phyloP scores from a whole-genome alignment of 2,113 vertebrate genomes.

The Toxotes jaculatrix region DNA sequence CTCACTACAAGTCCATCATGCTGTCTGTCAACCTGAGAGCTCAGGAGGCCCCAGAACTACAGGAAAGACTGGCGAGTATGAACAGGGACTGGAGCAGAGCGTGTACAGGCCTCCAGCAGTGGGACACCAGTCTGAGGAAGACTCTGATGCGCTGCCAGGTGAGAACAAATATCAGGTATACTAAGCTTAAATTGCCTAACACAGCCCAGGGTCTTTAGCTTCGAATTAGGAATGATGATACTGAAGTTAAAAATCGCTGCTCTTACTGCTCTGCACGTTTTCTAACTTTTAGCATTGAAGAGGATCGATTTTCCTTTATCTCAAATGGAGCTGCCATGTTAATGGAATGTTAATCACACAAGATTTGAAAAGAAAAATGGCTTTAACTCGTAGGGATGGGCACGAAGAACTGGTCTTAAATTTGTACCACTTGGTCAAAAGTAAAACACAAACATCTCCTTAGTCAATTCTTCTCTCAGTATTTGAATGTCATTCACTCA shows the following conservation, averaged over 20 bases:
- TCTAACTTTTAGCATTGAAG: background rate
- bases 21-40: constrained; percentile 85
- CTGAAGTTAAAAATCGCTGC: background rate
- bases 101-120: constrained; percentile 81
- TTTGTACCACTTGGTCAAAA: no score
- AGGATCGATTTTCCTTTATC: background rate
- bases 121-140: constrained; percentile 85
- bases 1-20: constrained; percentile 88
- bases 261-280: background rate
- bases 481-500: no score
- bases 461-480: no score
- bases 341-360: background rate
- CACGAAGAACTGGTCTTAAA: no score
- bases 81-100: constrained; percentile 88
- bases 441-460: no score
- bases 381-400: background rate
- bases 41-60: constrained; percentile 82
- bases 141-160: constrained; percentile 91
- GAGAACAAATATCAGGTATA: background rate
- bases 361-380: background rate
- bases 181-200: background rate
- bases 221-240: background rate
- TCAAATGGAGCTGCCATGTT: background rate
- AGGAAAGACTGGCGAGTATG: constrained; percentile 81
- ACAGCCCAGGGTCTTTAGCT: background rate